Evolutionary conservation across 2,888 invertebrate genomes (phyloP), one percentile per base, ranked within the genome.

Genomic region (Ophonus ardosiacus): DNA sequence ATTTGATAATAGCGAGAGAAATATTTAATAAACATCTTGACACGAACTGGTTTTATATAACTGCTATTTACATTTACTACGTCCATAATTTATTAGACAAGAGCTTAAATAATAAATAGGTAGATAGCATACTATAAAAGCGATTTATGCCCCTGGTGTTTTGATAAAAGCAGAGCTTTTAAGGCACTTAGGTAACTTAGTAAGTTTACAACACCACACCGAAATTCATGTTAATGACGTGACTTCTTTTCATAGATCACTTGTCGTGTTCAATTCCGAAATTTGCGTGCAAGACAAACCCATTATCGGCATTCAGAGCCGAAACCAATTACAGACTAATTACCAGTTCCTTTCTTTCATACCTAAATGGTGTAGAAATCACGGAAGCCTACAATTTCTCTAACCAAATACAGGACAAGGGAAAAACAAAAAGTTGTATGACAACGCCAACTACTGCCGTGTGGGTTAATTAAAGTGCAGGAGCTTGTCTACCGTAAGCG

Each of bases 271-370:
- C 43, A 81, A 80, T 63, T 61, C 80, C 40, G 43, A 81, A 78
- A 81, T 63, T 81, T 24, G 81, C 81, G 81, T 81, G 81, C 81
- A 63, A 74, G 71, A 74, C 43, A 74, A 61, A 79, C 40, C 79
- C 57, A 79, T 79, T 79, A 79, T 79, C 57, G 61, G 79, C 79
- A 59, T 79, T 79, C 79, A 59, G 24, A 56, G 79, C 61, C 79
- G 40, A 79, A 79, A 79, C 79, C 79, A 79, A 79, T 79, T 79
- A 79, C 40, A 79, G 31, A 61, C 79, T 79, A 79, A 79, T 79
- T 79, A 79, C 57, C 61, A 57, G 59, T 79, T 79, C 79, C 79
- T 74, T 74, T 74, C 71, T 31, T 18, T 21, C 56, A 78, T 56
- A 68, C 68, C 71, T 61, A 79, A 79, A 61, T 57, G 57, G 79